A percentile compares a stretch with the other conserved stretches of the same genome.
phyloP scores from a whole-genome alignment of 2,113 vertebrate genomes.

The Pelmatolapia mariae region DNA sequence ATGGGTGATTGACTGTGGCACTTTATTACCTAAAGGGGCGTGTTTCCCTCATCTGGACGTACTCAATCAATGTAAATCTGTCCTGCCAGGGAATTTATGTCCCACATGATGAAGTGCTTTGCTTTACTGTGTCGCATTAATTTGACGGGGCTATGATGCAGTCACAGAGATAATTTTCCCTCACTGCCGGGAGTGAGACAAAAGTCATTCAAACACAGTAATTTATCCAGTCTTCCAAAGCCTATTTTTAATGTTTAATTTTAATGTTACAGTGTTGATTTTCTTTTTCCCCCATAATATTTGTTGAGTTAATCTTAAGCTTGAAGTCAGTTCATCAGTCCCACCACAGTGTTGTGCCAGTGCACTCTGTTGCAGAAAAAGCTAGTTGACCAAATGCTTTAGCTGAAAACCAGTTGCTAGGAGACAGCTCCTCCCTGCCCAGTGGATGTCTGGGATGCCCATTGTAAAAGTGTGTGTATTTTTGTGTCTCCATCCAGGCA shows the following conservation, averaged over 20 bases:
- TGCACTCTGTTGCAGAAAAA: neutral
- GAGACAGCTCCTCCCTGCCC: conserved; percentile 58
- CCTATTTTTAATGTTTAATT: neutral
- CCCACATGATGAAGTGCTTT: conserved; percentile 15
- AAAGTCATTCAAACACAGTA: neutral
- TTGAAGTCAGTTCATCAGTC: neutral
- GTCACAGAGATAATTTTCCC: neutral
- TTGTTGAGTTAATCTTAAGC: neutral
- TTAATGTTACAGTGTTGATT: neutral
- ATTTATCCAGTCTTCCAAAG: neutral
- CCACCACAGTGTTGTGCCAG: conserved; percentile 24
- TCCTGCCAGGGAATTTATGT: conserved; percentile 31
- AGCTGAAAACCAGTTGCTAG: conserved; percentile 61
- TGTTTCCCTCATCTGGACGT: conserved; percentile 28
- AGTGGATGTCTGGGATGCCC: conserved; percentile 1
- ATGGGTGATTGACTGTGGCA: conserved; percentile 50
- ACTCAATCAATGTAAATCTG: conserved; percentile 56
- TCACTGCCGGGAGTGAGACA: neutral
- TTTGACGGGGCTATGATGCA: neutral
- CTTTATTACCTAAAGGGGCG: conserved; percentile 45
- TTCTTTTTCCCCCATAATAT: neutral
- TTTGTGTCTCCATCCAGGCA: neutral
- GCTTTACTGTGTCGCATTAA: conserved; percentile 28
- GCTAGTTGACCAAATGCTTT: conserved; percentile 17
- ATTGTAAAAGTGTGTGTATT: neutral